Evolutionary conservation across 2,797 vertebrate species (phyloP).

Genomic region (Sparidentex hasta): DNA sequence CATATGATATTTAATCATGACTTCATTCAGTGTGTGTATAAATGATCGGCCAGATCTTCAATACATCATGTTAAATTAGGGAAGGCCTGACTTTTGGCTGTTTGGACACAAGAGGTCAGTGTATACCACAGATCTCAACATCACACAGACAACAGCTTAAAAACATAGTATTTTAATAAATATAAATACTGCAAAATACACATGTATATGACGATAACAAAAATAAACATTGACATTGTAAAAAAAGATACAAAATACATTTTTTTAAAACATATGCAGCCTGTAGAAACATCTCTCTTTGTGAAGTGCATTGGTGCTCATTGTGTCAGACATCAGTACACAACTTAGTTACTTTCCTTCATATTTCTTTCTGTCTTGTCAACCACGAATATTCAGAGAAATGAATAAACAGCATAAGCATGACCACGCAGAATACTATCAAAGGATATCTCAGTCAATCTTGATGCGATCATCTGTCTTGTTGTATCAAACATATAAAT

Average conservation of each 20-base stretch:
- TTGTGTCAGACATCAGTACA: slow-evolving; percentile 20
- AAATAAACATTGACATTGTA: slow-evolving; percentile 54
- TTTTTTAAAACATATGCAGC: slow-evolving; percentile 17
- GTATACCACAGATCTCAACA: slow-evolving; percentile 4
- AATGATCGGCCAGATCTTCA: neutral
- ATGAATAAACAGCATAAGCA: slow-evolving; percentile 37
- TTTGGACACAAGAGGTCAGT: slow-evolving; percentile 66
- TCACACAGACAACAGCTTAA: slow-evolving; percentile 28
- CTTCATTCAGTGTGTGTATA: neutral
- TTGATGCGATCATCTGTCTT: neutral
- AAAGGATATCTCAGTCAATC: neutral
- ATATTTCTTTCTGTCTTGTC: neutral
- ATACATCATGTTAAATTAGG: neutral
- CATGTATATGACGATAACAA: slow-evolving; percentile 37
- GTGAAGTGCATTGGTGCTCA: slow-evolving; percentile 35
- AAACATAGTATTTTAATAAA: slow-evolving; percentile 78
- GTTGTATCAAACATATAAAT: neutral
- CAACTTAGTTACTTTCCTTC: slow-evolving; percentile 32
- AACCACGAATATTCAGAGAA: slow-evolving; percentile 36
- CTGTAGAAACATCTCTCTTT: neutral
- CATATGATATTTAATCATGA: neutral
- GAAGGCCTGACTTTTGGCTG: neutral
- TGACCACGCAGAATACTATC: slow-evolving; percentile 20
- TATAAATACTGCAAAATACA: slow-evolving; percentile 77
- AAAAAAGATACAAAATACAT: slow-evolving; percentile 50